Evolutionary conservation across 1,140 invertebrate genomes (phyloP), one percentile per base, ranked within the genome.

Genomic region (Aleiodes sp.): DNA sequence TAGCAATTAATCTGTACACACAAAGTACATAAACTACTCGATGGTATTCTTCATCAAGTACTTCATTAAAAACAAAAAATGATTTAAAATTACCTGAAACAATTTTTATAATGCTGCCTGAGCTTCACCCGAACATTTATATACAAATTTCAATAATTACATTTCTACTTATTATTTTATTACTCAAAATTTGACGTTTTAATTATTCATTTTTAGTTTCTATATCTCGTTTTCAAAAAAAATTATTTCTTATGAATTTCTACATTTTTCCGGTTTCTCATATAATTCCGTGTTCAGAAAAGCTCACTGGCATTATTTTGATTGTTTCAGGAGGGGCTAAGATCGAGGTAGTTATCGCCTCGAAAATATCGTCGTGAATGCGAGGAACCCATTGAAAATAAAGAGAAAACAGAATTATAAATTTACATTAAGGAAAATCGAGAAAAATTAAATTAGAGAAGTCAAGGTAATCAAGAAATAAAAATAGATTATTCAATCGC

Each of bases 231-330:
- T 8, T 33, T 7, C 12, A 33, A 8, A 60, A 71, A 10, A 39
- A 52, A 14, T 28, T 57, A 70, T 68, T 59, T 19, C 43, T 66
- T 19, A 1, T 9, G 9, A 33, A 33, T n/a, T n/a, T n/a, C 29
- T 39, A 29, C 52, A 60, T 35, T 10, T 37, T 46, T 16, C 19
- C 46, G 46, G 21, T 52, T 52, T 21, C 26, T 24, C 10, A n/a
- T n/a, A n/a, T 7, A 16, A 24, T 6, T 19, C 31, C 10, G 26
- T 68, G 35, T 41, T 28, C 10, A n/a, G n/a, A 39, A 63, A 73
- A 83, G 83, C 84, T 86, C 83, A 86, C 78, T 80, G 78, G 83
- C 85, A 84, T 86, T 84, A 84, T 85, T 84, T 86, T 85, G 80
- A 84, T 86, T 86, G 84, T 86, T 86, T 86, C 83, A 87, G 86